Evolutionary conservation across 2,113 vertebrate species (phyloP), one percentile per base, ranked within the genome.

Genomic region (Barnardius zonarius): DNA sequence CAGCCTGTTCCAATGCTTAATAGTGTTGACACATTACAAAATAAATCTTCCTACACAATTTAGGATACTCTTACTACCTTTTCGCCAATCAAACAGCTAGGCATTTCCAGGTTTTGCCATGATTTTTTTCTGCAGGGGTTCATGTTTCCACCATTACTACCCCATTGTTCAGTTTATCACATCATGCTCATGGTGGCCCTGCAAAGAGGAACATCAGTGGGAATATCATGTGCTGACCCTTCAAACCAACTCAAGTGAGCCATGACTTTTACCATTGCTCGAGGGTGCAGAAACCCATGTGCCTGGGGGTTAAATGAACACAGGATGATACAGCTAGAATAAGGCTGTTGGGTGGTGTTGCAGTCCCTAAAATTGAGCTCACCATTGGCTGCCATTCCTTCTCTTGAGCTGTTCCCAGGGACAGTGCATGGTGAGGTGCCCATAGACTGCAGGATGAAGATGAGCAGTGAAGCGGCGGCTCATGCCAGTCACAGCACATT

Each of bases 261-360:
- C 1, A 1, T 30, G 68, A 24, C 44, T 51, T 51, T 44, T 44
- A n/a, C 14, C 0, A 0, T n/a, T 31, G 35, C 37, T 3, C 0
- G 1, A 67, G 64, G 61, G 7, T 44, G 17, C 18, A 25, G 54
- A 72, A 85, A 86, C 19, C 9, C 37, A 18, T 0, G 3, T 20
- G 3, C 14, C 10, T 7, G 9, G 7, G 44, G 43, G 27, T 31
- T 24, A 84, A 84, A 55, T 6, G 30, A 55, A 33, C 24, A 41
- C 24, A 27, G 44, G 19, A 62, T n/a, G 17, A 17, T 9, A 17
- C 19, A 11, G 9, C 2, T 10, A 77, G 10, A 48, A 76, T 24
- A 1, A 49, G 2, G 5, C 19, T 69, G 49, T 25, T 46, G 5
- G 19, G 9, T 33, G 52, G 10, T 8, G 33, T 9, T 48, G 15